Percentiles rank a stretch among this genome's conserved stretches.
phyloP scores from a whole-genome alignment of 2,113 vertebrate species.

The Muntiacus muntjak region DNA sequence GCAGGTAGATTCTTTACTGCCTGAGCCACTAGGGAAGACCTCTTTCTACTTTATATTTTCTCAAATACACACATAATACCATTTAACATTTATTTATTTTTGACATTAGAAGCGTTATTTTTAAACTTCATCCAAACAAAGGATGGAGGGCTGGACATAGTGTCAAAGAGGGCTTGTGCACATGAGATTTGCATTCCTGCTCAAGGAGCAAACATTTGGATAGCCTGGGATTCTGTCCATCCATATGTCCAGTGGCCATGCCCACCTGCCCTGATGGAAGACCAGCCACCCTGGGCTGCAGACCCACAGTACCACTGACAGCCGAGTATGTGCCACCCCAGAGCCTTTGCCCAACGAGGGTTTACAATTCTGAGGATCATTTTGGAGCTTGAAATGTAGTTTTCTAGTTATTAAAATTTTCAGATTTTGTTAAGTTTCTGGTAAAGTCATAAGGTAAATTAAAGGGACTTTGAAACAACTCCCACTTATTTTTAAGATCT shows the following conservation, averaged over 20 bases:
- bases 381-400: background rate
- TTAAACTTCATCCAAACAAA: background rate
- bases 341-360: background rate
- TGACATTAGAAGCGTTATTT: background rate
- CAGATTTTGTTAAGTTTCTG: background rate
- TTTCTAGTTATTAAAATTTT: background rate
- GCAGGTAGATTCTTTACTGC: background rate
- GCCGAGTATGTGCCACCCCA: background rate
- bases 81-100: background rate
- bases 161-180: background rate
- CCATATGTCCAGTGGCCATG: background rate
- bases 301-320: background rate
- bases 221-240: background rate
- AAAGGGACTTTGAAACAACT: background rate
- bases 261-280: background rate
- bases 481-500: background rate
- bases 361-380: background rate
- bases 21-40: background rate
- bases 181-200: background rate
- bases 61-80: background rate
- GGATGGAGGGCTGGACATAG: background rate
- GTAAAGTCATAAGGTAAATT: background rate
- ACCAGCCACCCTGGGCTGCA: background rate
- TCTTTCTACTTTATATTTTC: background rate
- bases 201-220: background rate